These are phyloP conservation scores for Lycaon pictus DNA, from an alignment of 2,113 vertebrate genomes.

Conservation along the genomic window DNA sequence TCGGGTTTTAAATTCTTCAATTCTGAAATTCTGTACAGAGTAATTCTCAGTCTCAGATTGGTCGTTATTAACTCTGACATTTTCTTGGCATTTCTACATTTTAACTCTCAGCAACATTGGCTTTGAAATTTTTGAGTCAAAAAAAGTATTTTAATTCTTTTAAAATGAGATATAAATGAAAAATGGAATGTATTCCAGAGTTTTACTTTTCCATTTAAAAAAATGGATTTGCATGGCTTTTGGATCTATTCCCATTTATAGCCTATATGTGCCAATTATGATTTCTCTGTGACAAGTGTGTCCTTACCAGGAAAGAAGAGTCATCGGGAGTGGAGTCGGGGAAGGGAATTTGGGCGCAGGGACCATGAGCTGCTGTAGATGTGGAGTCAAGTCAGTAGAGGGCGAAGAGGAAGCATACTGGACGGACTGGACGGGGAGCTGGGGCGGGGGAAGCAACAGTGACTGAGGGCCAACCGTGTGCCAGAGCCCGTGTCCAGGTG, in stretches of 20 bases:
- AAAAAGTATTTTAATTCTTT: conserved; percentile 70
- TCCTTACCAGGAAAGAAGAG: neutral
- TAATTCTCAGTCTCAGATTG: conserved; percentile 55
- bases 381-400: neutral
- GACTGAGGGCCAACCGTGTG: neutral
- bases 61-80: conserved; percentile 73
- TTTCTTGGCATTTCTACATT: conserved; percentile 77
- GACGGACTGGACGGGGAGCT: too few relatives aligned
- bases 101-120: conserved; percentile 67
- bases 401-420: neutral
- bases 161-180: conserved; percentile 77
- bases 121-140: conserved; percentile 67
- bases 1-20: conserved; percentile 45
- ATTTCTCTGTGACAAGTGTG: neutral
- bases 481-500: neutral
- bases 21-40: conserved; percentile 45
- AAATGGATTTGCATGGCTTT: conserved; percentile 60
- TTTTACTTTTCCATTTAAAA: conserved; percentile 58
- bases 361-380: neutral
- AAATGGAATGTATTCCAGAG: conserved; percentile 69
- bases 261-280: neutral
- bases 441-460: neutral
- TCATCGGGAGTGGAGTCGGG: neutral
- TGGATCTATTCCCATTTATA: conserved; percentile 31
- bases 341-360: neutral